A percentile compares a stretch with the other conserved stretches of the same genome.
Evolutionary conservation across 1,140 invertebrate species (phyloP).

Genomic region (Drosophila nikananu): DNA sequence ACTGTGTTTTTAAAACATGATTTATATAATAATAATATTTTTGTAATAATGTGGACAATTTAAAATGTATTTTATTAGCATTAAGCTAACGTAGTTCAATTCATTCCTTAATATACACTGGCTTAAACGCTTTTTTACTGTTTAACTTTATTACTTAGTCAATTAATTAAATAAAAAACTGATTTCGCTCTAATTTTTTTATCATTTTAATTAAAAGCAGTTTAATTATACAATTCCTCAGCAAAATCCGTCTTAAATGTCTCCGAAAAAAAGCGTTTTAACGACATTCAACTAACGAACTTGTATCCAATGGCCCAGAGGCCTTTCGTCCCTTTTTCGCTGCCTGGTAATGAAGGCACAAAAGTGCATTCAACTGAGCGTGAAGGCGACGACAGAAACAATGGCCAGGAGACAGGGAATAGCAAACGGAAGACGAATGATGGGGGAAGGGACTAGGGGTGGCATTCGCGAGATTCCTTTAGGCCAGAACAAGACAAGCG

Average conservation of each 20-base stretch:
- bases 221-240: neutral
- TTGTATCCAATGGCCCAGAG: conserved; percentile 18
- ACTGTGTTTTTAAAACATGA: no score
- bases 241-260: neutral
- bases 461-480: conserved; percentile 16
- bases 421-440: conserved; percentile 4
- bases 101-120: no score
- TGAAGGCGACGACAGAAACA: conserved; percentile 43
- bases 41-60: neutral
- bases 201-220: no score
- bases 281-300: conserved; percentile 14
- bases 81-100: no score
- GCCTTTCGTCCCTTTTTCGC: conserved; percentile 27
- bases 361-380: conserved; percentile 80
- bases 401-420: conserved; percentile 10
- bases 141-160: no score
- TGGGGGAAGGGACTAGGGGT: neutral
- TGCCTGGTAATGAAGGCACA: conserved; percentile 45
- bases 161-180: no score
- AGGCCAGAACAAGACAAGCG: conserved; percentile 19
- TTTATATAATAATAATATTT: neutral
- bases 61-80: neutral
- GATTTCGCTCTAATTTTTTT: no score
- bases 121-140: no score
- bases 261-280: neutral